These are phyloP conservation scores for Phataginus tricuspis DNA, from an alignment of 2,797 vertebrate species.

Conservation along the genomic window DNA sequence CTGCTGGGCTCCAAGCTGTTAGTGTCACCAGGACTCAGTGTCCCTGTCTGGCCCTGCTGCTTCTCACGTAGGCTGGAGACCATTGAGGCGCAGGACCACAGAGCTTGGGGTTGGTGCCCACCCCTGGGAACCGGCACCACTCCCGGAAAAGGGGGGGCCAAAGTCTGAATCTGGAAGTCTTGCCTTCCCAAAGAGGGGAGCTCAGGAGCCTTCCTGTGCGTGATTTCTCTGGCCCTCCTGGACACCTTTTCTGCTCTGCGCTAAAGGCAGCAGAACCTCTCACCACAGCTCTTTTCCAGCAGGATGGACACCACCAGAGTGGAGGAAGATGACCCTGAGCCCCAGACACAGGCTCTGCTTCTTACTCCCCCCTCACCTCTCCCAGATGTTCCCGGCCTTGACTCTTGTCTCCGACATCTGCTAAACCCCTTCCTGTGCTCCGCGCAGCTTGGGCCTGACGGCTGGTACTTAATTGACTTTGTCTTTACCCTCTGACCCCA, in stretches of 20 bases:
- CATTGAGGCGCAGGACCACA: background rate
- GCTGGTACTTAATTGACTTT: background rate
- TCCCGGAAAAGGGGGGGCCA: background rate
- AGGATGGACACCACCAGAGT: background rate
- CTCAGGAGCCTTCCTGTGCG: background rate
- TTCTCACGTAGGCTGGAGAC: background rate
- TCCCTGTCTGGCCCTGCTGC: background rate
- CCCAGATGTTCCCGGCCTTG: background rate
- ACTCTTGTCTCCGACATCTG: background rate
- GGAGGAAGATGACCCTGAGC: background rate
- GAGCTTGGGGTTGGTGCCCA: background rate
- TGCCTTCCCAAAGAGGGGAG: background rate
- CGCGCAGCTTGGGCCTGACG: background rate
- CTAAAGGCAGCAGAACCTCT: background rate
- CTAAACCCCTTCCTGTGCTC: background rate
- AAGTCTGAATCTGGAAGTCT: background rate
- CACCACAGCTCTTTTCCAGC: background rate
- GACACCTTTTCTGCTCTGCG: background rate
- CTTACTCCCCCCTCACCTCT: background rate
- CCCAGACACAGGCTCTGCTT: accelerated
- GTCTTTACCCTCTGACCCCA: slow-evolving; percentile 19
- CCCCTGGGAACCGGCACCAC: background rate
- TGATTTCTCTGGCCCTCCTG: background rate
- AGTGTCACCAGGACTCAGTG: background rate
- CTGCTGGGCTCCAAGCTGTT: background rate